Evolutionary conservation across 2,797 vertebrate genomes (phyloP).

Genomic region (Helostoma temminkii): DNA sequence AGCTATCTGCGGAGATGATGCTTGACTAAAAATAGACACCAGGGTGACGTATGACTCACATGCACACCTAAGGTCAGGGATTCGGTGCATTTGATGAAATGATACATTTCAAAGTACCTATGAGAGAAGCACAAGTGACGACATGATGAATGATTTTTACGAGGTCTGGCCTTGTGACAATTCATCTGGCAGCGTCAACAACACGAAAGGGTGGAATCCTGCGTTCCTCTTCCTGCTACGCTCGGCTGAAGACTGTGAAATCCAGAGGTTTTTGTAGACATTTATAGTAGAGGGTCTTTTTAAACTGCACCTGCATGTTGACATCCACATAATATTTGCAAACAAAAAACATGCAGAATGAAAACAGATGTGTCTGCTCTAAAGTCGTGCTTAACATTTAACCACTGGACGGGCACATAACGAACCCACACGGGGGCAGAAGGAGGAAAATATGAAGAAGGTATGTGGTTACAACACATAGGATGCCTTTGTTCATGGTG

Average conservation of each 20-base stretch:
- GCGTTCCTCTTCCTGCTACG: not conserved
- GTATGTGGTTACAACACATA: slow-evolving; percentile 1
- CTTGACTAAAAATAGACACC: too few species aligned
- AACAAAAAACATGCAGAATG: too few species aligned
- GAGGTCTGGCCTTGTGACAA: too few species aligned
- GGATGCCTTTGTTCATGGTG: slow-evolving; percentile 26
- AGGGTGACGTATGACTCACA: too few species aligned
- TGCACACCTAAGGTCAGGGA: too few species aligned
- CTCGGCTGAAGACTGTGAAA: not conserved
- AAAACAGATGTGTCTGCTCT: slow-evolving; percentile 1
- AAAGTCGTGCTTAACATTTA: slow-evolving; percentile 15
- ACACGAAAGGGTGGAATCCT: not conserved
- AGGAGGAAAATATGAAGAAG: not conserved
- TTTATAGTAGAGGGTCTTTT: not conserved
- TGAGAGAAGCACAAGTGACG: too few species aligned
- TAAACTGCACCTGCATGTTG: not conserved
- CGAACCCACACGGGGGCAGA: not conserved
- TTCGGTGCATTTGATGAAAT: too few species aligned
- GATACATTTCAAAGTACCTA: too few species aligned
- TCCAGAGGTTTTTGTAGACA: not conserved
- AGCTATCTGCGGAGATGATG: too few species aligned
- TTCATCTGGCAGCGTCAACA: not conserved
- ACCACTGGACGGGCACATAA: not conserved
- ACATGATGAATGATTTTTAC: too few species aligned
- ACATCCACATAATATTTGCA: too few species aligned